Percentiles rank a stretch among this genome's conserved stretches.
These are phyloP conservation scores for Kryptopterus vitreolus DNA, from an alignment of 2,797 vertebrate species.

Conservation along the genomic window DNA sequence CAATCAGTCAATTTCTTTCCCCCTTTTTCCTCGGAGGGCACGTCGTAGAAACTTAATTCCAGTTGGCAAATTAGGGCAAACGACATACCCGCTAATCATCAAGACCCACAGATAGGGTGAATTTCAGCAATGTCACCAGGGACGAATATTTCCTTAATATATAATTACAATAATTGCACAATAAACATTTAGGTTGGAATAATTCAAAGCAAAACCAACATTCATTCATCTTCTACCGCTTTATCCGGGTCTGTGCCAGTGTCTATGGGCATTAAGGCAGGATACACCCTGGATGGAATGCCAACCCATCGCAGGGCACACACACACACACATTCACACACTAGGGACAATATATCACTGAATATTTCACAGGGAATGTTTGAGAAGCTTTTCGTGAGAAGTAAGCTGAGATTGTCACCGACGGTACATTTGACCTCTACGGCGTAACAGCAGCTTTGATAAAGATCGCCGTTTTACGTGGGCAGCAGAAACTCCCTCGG, in stretches of 20 bases:
- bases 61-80: not conserved
- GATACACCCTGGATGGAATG: too few species aligned
- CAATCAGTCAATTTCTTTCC: not conserved
- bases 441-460: slow-evolving; percentile 23
- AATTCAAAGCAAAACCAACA: slow-evolving; percentile 17
- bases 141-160: slow-evolving; percentile 9
- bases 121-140: not conserved
- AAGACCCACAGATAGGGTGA: not conserved
- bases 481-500: slow-evolving; percentile 1
- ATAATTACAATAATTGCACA: slow-evolving; percentile 30
- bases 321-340: too few species aligned
- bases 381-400: slow-evolving; percentile 19
- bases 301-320: too few species aligned
- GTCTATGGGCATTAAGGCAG: too few species aligned
- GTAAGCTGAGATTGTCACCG: slow-evolving; percentile 8
- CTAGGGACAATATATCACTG: slow-evolving; percentile 16
- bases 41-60: not conserved
- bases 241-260: too few species aligned
- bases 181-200: slow-evolving; percentile 4
- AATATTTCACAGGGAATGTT: slow-evolving; percentile 13
- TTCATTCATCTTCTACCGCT: too few species aligned
- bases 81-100: not conserved
- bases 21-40: not conserved
- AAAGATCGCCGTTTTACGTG: slow-evolving; percentile 3
- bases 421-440: slow-evolving; percentile 30